These are phyloP conservation scores for Hyperopisus bebe DNA, from an alignment of 2,113 vertebrate genomes.

Conservation along the genomic window DNA sequence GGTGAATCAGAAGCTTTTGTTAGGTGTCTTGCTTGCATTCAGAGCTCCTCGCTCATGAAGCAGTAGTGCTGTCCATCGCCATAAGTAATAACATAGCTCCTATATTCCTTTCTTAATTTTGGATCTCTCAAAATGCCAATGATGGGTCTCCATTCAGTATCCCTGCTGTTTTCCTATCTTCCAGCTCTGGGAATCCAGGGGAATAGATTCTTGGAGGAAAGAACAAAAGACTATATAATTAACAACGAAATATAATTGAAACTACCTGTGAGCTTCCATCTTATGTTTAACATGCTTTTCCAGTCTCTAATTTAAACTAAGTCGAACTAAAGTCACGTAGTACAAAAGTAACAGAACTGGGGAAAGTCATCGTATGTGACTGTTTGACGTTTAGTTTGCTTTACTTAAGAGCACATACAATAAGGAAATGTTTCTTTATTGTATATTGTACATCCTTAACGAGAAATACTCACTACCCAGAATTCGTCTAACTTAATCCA, in stretches of 20 bases:
- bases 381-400: background rate
- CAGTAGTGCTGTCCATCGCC: background rate
- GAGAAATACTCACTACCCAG: background rate
- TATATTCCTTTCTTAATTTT: background rate
- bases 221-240: background rate
- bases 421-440: background rate
- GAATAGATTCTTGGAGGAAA: background rate
- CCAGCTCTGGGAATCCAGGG: background rate
- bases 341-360: background rate
- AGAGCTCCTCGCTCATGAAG: background rate
- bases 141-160: background rate
- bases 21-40: background rate
- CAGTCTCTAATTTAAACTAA: background rate
- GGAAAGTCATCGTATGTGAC: background rate
- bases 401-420: background rate
- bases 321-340: background rate
- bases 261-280: background rate
- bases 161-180: background rate
- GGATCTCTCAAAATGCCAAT: background rate
- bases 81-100: background rate
- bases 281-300: background rate
- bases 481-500: background rate
- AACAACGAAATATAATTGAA: background rate
- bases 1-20: background rate
- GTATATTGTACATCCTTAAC: background rate